These are phyloP conservation scores for Torymus texanus DNA, from an alignment of 2,888 invertebrate species.

Conservation along the genomic window DNA sequence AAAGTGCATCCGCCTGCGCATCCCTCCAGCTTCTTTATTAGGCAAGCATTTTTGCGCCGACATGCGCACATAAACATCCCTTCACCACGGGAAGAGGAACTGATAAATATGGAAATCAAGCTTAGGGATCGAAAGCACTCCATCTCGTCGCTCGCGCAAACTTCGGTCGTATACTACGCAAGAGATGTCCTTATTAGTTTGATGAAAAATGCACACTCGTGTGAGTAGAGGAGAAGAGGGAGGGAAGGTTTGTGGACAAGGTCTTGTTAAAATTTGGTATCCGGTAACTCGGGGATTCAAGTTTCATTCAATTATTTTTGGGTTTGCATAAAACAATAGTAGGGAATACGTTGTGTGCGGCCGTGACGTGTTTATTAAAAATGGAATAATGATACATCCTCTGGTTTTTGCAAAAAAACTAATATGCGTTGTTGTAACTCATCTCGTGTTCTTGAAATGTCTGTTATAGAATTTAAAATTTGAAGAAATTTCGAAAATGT, in stretches of 20 bases:
- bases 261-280: constrained; percentile 15
- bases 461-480: too few species aligned
- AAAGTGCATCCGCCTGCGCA: background rate
- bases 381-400: too few species aligned
- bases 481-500: too few species aligned
- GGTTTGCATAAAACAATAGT: too few species aligned
- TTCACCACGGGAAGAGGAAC: background rate
- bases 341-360: too few species aligned
- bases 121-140: constrained; percentile 1
- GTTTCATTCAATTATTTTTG: too few species aligned
- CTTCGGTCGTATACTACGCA: constrained; percentile 1
- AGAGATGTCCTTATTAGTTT: constrained; percentile 32
- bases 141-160: constrained; percentile 1
- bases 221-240: too few species aligned
- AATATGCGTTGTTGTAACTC: too few species aligned
- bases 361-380: too few species aligned
- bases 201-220: constrained; percentile 31
- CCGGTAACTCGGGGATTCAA: too few species aligned
- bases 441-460: too few species aligned
- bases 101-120: constrained; percentile 55
- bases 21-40: background rate
- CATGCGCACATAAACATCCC: constrained; percentile 39
- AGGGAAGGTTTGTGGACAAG: background rate
- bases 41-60: constrained; percentile 38
- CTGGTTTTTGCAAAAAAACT: too few species aligned